Evolutionary conservation across 2,797 vertebrate species (phyloP).

Genomic region (Babyrousa celebensis): DNA sequence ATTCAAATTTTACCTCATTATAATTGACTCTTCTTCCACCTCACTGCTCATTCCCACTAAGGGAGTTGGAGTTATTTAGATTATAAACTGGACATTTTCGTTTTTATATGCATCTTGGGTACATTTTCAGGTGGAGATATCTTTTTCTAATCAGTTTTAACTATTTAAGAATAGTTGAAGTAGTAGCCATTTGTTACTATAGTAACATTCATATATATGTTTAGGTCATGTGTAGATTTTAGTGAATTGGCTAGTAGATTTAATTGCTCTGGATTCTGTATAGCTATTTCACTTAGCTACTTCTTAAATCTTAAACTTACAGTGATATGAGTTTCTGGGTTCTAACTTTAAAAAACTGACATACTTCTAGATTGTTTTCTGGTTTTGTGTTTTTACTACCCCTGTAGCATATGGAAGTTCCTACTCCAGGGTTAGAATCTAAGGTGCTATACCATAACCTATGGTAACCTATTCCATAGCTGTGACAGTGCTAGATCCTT

Average conservation of each 20-base stretch:
- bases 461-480: no score
- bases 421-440: no score
- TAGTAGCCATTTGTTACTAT: slow-evolving; percentile 37
- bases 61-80: not conserved
- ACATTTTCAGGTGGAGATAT: slow-evolving; percentile 20
- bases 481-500: no score
- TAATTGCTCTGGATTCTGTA: slow-evolving; percentile 53
- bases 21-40: slow-evolving; percentile 6
- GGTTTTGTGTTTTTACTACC: not conserved
- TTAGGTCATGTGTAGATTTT: not conserved
- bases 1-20: slow-evolving; percentile 49
- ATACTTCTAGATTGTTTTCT: not conserved
- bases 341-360: slow-evolving; percentile 11
- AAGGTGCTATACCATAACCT: no score
- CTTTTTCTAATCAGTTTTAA: slow-evolving; percentile 48
- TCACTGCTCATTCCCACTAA: slow-evolving; percentile 15
- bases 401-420: not conserved
- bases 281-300: not conserved
- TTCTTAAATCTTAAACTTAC: slow-evolving; percentile 36
- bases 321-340: not conserved
- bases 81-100: slow-evolving; percentile 30
- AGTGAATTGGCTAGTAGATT: slow-evolving; percentile 3
- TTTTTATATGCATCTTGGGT: slow-evolving; percentile 30
- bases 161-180: slow-evolving; percentile 2
- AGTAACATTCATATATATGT: not conserved